A percentile compares a stretch with the other conserved stretches of the same genome.
Evolutionary conservation across 2,797 vertebrate genomes (phyloP).

Genomic region (Myotis findleyi): DNA sequence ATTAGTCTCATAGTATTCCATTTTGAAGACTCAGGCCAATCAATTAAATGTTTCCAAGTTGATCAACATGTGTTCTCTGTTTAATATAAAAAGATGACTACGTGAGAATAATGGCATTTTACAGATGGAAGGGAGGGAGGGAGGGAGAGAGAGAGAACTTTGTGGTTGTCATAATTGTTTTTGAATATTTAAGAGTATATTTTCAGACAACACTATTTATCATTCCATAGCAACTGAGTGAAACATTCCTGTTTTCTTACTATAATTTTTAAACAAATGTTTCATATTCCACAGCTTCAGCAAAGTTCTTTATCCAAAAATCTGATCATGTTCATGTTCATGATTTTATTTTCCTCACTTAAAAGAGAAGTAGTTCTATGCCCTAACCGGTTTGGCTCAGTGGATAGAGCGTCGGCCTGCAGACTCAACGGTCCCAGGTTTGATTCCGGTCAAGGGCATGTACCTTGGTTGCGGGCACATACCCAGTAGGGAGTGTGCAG

Average conservation of each 20-base stretch:
- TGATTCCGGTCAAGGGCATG: too few relatives aligned
- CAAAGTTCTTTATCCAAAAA: neutral
- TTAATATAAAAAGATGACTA: neutral
- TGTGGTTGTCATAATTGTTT: neutral
- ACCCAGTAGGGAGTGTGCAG: too few relatives aligned
- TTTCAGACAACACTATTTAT: neutral
- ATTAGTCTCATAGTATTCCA: neutral
- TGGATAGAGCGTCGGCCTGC: too few relatives aligned
- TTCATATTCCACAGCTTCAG: neutral
- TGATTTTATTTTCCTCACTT: constrained; percentile 27
- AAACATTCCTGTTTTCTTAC: neutral
- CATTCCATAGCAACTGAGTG: neutral
- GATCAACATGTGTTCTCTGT: neutral
- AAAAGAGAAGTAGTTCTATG: constrained; percentile 55
- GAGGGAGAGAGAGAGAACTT: neutral
- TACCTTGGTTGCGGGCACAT: too few relatives aligned
- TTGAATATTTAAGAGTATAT: neutral
- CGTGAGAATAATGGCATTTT: neutral
- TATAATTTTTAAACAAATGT: neutral
- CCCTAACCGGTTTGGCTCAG: too few relatives aligned
- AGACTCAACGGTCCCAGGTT: too few relatives aligned
- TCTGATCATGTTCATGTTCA: constrained; percentile 3
- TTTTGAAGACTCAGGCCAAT: neutral
- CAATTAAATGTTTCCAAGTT: neutral
- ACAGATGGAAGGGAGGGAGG: too few relatives aligned